Percentiles rank a stretch among this genome's conserved stretches.
phyloP scores from a whole-genome alignment of 2,888 invertebrate species.

The Apoderus coryli region DNA sequence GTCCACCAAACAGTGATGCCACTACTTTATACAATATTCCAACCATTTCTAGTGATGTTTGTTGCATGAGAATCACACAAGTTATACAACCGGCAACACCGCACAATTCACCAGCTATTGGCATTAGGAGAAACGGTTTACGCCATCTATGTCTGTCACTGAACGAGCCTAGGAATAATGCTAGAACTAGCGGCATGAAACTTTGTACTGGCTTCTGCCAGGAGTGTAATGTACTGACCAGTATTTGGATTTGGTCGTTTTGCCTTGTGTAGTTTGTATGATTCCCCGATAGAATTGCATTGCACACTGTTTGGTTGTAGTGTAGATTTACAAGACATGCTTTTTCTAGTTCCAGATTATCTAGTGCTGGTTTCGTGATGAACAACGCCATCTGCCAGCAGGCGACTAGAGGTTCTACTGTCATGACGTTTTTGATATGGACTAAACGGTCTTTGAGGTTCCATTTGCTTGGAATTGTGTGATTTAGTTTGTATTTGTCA shows the following conservation, averaged over 20 bases:
- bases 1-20: constrained; percentile 42
- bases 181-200: constrained; percentile 26
- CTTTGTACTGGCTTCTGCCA: constrained; percentile 28
- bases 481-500: too few relatives aligned
- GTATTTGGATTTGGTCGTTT: constrained; percentile 32
- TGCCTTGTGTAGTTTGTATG: constrained; percentile 28
- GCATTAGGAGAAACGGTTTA: constrained; percentile 30
- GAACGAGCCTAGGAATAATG: constrained; percentile 29
- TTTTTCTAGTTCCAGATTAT: constrained; percentile 41
- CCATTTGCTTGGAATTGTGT: too few relatives aligned
- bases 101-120: constrained; percentile 30
- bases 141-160: constrained; percentile 30
- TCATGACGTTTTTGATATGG: constrained; percentile 22
- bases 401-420: constrained; percentile 28
- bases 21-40: constrained; percentile 41
- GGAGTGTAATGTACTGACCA: constrained; percentile 34
- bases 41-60: constrained; percentile 37
- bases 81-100: constrained; percentile 36
- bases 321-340: constrained; percentile 38
- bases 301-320: constrained; percentile 37
- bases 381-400: constrained; percentile 26
- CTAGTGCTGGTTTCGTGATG: constrained; percentile 33
- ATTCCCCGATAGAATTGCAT: constrained; percentile 28
- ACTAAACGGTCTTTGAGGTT: constrained; percentile 15
- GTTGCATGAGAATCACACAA: constrained; percentile 37